phyloP scores from a whole-genome alignment of 2,113 vertebrate genomes.

The Mandrillus leucophaeus region DNA sequence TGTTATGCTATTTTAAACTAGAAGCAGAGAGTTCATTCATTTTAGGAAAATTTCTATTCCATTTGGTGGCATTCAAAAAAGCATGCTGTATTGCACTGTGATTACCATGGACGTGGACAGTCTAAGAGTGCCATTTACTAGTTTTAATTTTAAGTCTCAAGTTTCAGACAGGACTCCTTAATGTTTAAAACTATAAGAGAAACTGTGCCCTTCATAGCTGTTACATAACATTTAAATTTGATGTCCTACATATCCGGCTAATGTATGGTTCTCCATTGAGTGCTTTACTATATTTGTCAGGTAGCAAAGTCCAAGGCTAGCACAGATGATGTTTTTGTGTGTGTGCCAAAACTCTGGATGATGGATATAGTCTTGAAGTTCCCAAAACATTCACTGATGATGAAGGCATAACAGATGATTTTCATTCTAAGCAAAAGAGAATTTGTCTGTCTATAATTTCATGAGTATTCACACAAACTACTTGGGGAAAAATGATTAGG shows the following conservation, averaged over 20 bases:
- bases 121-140: neutral
- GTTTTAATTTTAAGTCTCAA: constrained; percentile 37
- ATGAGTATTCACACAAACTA: neutral
- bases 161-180: neutral
- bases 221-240: neutral
- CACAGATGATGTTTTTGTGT: neutral
- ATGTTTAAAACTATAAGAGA: neutral
- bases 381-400: neutral
- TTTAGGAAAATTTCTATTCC: neutral
- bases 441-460: constrained; percentile 3
- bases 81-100: neutral
- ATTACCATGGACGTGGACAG: neutral
- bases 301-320: neutral
- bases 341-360: neutral
- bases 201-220: neutral
- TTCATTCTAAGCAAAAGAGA: constrained; percentile 39
- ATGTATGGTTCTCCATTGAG: neutral
- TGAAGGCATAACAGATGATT: constrained; percentile 8
- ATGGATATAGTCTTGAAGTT: neutral
- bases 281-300: neutral
- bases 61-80: constrained; percentile 8
- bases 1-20: neutral
- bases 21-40: constrained; percentile 27
- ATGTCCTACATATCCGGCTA: neutral
- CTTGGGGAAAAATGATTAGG: neutral